Conservation (phyloP, 2,797 vertebrate genomes). For the Parauchenoglanis ngamensis region DNA sequence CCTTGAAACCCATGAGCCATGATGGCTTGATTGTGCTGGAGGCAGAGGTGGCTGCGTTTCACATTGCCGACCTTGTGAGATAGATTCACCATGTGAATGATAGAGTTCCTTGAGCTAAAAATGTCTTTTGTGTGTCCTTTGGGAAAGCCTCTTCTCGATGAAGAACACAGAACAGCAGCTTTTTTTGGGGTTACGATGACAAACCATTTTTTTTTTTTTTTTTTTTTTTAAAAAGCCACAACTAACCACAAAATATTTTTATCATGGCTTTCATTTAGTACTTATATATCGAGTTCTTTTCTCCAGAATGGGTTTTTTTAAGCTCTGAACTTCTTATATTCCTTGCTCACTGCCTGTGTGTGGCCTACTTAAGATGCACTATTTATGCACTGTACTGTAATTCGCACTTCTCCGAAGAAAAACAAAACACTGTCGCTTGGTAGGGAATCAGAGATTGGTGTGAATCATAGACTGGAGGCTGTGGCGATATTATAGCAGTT, state of each 20-base stretch:
- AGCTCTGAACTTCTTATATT: background rate
- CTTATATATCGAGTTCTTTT: background rate
- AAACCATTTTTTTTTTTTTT: background rate
- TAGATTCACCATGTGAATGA: too few relatives aligned
- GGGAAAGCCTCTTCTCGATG: conserved; percentile 29
- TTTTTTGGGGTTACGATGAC: background rate
- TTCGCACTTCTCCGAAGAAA: background rate
- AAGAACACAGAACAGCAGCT: conserved; percentile 5
- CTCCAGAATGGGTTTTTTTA: background rate
- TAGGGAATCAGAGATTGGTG: conserved; percentile 14
- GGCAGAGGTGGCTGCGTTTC: conserved; percentile 27
- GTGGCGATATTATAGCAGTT: background rate
- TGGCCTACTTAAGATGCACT: conserved; percentile 17
- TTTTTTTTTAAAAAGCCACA: background rate
- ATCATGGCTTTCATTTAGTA: background rate
- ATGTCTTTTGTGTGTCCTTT: conserved; percentile 23
- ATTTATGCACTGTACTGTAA: conserved; percentile 6
- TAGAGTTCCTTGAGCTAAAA: conserved; percentile 52
- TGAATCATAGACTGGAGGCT: conserved; percentile 15
- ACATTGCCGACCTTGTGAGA: conserved; percentile 49
- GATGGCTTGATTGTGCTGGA: conserved; percentile 48
- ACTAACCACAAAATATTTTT: background rate
- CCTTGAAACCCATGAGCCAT: conserved; percentile 42
- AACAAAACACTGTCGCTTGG: conserved; percentile 5
- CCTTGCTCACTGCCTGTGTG: background rate